Evolutionary conservation across 64 coral and sea anemone genomes (phyloP).

Genomic region (Anthopleura sola): DNA sequence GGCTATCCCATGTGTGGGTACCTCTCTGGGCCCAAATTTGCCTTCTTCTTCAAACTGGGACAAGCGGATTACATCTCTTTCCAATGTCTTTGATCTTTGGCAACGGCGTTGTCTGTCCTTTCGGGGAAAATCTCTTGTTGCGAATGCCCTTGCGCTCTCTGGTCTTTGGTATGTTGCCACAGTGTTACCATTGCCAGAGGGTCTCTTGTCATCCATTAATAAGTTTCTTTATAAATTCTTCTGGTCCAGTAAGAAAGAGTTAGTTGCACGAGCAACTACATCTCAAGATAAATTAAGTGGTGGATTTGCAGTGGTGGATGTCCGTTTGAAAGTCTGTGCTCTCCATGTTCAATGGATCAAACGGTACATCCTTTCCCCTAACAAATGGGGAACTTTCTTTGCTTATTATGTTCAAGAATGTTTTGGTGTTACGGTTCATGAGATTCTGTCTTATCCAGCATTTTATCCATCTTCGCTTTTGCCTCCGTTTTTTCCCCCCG

Average conservation of each 20-base stretch:
- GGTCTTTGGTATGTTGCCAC: background rate
- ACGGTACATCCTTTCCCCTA: background rate
- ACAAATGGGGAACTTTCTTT: background rate
- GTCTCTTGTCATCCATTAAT: background rate
- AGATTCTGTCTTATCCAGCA: background rate
- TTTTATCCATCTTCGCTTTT: background rate
- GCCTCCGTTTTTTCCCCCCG: background rate
- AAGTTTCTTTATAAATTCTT: background rate
- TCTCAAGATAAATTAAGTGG: background rate
- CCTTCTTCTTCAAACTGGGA: background rate
- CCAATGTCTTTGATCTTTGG: constrained; percentile 9
- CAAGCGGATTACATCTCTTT: background rate
- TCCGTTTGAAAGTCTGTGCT: background rate
- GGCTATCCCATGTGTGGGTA: background rate
- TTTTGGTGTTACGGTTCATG: background rate
- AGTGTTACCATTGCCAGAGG: background rate
- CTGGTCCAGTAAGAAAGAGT: background rate
- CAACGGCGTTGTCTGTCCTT: background rate
- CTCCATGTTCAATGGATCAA: background rate
- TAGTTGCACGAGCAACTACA: background rate
- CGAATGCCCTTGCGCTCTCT: background rate
- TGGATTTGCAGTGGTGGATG: background rate
- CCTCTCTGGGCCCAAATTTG: background rate
- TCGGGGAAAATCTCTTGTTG: background rate
- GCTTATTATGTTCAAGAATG: background rate